These are phyloP conservation scores for Nowickia ferox DNA, from an alignment of 2,888 invertebrate genomes.

Conservation along the genomic window DNA sequence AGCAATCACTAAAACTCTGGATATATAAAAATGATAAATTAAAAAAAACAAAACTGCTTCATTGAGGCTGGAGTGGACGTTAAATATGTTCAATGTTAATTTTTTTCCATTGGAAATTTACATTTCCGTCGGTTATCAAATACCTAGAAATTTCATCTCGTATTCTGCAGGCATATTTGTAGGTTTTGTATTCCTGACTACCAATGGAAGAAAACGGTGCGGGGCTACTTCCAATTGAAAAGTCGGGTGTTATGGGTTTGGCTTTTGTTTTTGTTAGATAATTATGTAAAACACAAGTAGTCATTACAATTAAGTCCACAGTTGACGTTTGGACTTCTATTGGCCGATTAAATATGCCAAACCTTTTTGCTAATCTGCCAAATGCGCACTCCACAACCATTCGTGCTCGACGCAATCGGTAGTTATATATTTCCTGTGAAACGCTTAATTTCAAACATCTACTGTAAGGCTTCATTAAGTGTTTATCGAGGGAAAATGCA, in stretches of 20 bases:
- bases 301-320: too few relatives aligned
- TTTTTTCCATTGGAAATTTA: neutral
- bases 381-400: neutral
- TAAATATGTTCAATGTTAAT: neutral
- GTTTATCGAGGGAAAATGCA: neutral
- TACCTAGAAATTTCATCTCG: neutral
- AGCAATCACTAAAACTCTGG: too few relatives aligned
- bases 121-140: neutral
- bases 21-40: too few relatives aligned
- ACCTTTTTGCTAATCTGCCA: neutral
- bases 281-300: neutral
- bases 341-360: neutral
- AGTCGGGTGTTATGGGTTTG: neutral
- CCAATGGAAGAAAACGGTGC: neutral
- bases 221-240: neutral
- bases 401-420: neutral
- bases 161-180: conserved; percentile 1
- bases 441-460: neutral
- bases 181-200: neutral
- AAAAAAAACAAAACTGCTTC: too few relatives aligned
- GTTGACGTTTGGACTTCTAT: neutral
- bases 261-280: neutral
- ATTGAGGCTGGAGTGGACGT: neutral
- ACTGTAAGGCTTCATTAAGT: neutral
- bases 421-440: neutral